Evolutionary conservation across 37 sponge, comb jelly and placozoan species (phyloP), one percentile per base, ranked within the genome.

Genomic region (Mnemiopsis leidyi): DNA sequence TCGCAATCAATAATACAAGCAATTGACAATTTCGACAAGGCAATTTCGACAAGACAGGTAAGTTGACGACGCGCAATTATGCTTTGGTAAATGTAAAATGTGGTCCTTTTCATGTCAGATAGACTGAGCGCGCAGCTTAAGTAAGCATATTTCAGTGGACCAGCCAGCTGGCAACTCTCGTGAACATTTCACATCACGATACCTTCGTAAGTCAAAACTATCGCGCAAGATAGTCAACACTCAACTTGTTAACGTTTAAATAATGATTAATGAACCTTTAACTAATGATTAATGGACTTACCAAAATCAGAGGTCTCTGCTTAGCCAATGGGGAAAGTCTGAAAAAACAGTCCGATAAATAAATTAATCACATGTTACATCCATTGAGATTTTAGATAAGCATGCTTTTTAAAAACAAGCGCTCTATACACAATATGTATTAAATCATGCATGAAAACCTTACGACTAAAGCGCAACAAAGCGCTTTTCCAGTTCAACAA

Each of bases 271-370:
- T n/a, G n/a, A n/a, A n/a, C n/a, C n/a, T n/a, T n/a, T n/a, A n/a
- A n/a, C n/a, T n/a, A n/a, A n/a, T n/a, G n/a, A n/a, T n/a, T n/a
- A n/a, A n/a, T n/a, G n/a, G n/a, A 20, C 82, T 79, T 79, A 79
- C 82, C 36, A 79, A 36, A 32, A 79, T 79, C 3, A 79, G 82
- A 34, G 82, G 82, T 23, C 82, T 34, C 36, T 79, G 82, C 36
- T 79, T 79, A 13, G 82, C 29, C 36, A 79, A 32, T 1, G 82
- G 82, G 34, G 82, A 79, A 23, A 79, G 36, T 29, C 82, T 79
- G 82, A 32, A 71, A 28, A 71, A 71, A 71, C 2, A 5, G n/a
- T n/a, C 25, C 75, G 75, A 25, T 67, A 21, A 21, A 21, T 13
- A 21, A 67, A 67, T 71, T 71, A 71, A 48, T 48, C 61, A 48